Evolutionary conservation across 2,888 invertebrate genomes (phyloP).

Genomic region (Hydrotaea cyrtoneurina): DNA sequence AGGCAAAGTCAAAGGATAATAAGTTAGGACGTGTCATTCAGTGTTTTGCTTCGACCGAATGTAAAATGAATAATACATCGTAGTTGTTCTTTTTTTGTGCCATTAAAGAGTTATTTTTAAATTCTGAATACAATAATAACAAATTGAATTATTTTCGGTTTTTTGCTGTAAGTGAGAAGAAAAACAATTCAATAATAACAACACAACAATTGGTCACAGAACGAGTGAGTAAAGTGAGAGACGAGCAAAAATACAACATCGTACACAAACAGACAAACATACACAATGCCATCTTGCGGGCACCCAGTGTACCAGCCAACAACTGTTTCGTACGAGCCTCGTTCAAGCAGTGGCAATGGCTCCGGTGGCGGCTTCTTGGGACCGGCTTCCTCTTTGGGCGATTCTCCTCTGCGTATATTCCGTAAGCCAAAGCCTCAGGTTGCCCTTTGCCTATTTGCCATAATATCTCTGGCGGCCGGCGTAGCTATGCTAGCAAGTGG

Average conservation of each 20-base stretch:
- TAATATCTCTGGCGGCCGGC: conserved; percentile 77
- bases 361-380: conserved; percentile 69
- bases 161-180: not conserved
- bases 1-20: conserved; percentile 41
- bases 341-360: conserved; percentile 74
- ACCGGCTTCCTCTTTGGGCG: conserved; percentile 73
- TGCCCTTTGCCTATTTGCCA: conserved; percentile 73
- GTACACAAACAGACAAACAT: conserved; percentile 1
- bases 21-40: conserved; percentile 53
- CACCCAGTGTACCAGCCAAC: conserved; percentile 89
- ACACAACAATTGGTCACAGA: too few relatives aligned
- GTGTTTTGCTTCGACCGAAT: not conserved
- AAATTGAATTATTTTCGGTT: conserved; percentile 6
- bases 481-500: conserved; percentile 85
- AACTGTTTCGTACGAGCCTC: conserved; percentile 88
- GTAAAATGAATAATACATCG: not conserved
- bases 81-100: conserved; percentile 17
- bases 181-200: not conserved
- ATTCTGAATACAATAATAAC: not conserved
- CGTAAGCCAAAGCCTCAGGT: conserved; percentile 75
- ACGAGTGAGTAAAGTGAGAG: not conserved
- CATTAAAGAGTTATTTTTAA: conserved; percentile 37
- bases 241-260: conserved; percentile 7
- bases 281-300: conserved; percentile 69
- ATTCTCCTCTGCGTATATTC: conserved; percentile 74